Base-by-base conservation (phyloP, 2,113 vertebrate genomes). In the Grallaria varia region DNA sequence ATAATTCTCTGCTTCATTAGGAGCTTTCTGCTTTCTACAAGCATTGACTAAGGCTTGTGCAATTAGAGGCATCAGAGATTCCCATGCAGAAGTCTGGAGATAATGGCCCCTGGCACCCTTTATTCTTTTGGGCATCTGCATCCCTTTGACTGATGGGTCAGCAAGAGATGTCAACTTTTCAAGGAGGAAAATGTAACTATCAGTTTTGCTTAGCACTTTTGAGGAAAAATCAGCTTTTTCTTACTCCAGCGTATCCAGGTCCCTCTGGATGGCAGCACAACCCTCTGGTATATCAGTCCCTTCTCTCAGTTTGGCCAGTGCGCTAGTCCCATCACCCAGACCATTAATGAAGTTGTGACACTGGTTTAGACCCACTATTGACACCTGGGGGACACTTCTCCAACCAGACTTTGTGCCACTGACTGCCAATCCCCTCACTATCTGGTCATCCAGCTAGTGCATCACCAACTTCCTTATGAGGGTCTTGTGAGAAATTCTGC, bases 231-330 rank as follows among this genome's bases (percentile, higher is more conserved):
- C 25, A 75, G 5, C 2, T 20, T 67, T 82, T 85, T 72, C 33
- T 45, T 40, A 10, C 5, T 76, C 31, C 50, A 44, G 21, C 15
- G 4, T 40, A 20, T 45, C 13, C 0, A 7, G 9, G 12, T 75
- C 9, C 14, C 8, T 28, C 25, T 69, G 52, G 24, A 71, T 4
- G 6, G 27, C 49, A 63, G 31, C 12, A 25, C 0, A 0, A 28
- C 7, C 1, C 2, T 47, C 11, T 62, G 56, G 25, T 47, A 7
- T 24, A 39, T n/a, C 21, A 17, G 30, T 2, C 3, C 2, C 37
- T 31, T 17, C 27, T 77, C 8, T 3, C 27, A 25, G 12, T 63
- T 62, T 15, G 10, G 12, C 39, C 6, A 11, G 6, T 62, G 15
- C 56, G 16, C 25, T 33, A 66, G 13, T 4, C 7, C 37, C 8